Base-by-base conservation (phyloP, 2,113 vertebrate genomes). In the Chaetorhynchus papuensis region DNA sequence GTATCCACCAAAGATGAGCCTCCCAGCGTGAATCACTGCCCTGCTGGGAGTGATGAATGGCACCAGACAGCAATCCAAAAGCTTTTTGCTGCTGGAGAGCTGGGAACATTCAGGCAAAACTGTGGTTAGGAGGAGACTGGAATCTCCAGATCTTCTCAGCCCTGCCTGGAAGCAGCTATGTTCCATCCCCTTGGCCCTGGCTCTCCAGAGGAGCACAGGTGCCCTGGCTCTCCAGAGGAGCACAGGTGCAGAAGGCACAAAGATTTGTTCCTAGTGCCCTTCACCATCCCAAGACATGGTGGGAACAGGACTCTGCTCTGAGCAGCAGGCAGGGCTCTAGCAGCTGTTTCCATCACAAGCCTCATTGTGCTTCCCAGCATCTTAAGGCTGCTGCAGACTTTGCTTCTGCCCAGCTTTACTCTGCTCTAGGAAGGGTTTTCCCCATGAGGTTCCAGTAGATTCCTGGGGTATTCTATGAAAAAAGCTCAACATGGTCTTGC, bases 51-150 rank as follows among this genome's bases (percentile, higher is more conserved):
- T 7, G 37, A 60, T 42, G 50, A 68, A 47, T 0, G 0, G 65
- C 84, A 93, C 71, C 96, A 96, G 82, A 66, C 54, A 91, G 83
- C 5, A 14, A 95, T 74, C 81, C 78, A 57, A 90, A 91, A 93
- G 80, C 33, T 66, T 70, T 85, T 65, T 79, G 60, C 64, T 88
- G 86, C 61, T 52, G 33, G 68, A 72, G 28, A 81, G 47, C 45
- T 49, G 37, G 16, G 49, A 89, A 47, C 0, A 3, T 42, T 63
- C 22, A 9, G 57, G 57, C 59, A 71, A 88, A 74, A 71, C 59
- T 70, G 50, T 59, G 71, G 21, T 93, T 47, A 77, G 39, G 64
- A 78, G 41, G 45, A 94, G 50, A 63, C 45, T 64, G 65, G 59
- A 56, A 56, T 47, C 86, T 86, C 84, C 41, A 35, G 44, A 83